Evolutionary conservation across 2,797 vertebrate species (phyloP).

Genomic region (Austrolebias charrua): DNA sequence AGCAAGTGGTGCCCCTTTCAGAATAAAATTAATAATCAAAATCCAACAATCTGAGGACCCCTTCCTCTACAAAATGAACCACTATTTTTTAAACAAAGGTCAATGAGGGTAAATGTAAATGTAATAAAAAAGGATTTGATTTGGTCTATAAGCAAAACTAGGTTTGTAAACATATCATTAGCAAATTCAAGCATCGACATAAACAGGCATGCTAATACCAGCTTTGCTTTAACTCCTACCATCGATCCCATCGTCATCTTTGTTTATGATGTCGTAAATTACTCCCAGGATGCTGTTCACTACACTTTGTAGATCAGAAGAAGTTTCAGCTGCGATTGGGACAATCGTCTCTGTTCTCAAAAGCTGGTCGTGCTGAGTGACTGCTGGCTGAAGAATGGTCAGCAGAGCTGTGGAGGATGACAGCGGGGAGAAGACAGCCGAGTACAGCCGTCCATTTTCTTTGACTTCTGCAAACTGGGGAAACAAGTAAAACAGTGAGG

Average conservation of each 20-base stretch:
- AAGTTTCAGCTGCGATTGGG: slow-evolving; percentile 48
- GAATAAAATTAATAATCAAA: no score
- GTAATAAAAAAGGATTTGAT: not conserved
- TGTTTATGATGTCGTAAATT: slow-evolving; percentile 64
- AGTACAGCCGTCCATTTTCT: slow-evolving; percentile 65
- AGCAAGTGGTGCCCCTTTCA: no score
- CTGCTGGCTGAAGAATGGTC: slow-evolving; percentile 73
- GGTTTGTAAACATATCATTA: no score
- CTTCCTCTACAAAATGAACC: no score
- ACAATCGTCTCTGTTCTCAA: slow-evolving; percentile 34
- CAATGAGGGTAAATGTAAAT: not conserved
- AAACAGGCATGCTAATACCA: not conserved
- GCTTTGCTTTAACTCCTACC: slow-evolving; percentile 43
- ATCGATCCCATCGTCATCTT: slow-evolving; percentile 42
- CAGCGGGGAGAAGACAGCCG: slow-evolving; percentile 84
- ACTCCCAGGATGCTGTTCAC: slow-evolving; percentile 81
- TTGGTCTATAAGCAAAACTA: not conserved
- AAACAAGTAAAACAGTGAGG: slow-evolving; percentile 1
- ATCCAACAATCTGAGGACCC: no score
- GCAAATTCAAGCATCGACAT: not conserved
- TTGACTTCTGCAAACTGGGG: slow-evolving; percentile 82
- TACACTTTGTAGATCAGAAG: slow-evolving; percentile 78
- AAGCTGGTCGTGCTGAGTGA: slow-evolving; percentile 37
- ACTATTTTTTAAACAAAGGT: no score
- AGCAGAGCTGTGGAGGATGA: slow-evolving; percentile 81